Base-by-base conservation (phyloP, 2,113 vertebrate species). In the Theristicus caerulescens region DNA sequence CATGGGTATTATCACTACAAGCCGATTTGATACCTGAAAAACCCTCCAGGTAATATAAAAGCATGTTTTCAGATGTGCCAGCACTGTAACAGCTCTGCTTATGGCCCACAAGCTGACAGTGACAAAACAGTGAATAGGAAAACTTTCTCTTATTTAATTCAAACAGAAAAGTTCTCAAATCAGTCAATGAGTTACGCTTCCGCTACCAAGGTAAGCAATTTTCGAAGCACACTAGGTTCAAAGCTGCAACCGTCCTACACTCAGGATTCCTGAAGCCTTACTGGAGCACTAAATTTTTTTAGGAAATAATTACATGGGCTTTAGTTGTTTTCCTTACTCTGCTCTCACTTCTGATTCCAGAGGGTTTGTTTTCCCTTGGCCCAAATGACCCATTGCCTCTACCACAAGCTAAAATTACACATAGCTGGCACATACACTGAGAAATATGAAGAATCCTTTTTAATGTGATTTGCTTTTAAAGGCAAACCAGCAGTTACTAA, bases 391-490 rank as follows among this genome's bases (percentile, higher is more conserved):
- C 66, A 93, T 13, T 82, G 70, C 91, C 5, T 9, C 89, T 94
- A 82, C 90, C 81, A 91, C 61, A 87, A 95, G 58, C 70, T 94
- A 95, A 97, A 95, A 94, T 95, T 94, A 93, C 93, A 80, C 83
- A 85, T 17, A 77, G 58, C 84, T 94, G 91, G 89, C 91, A 89
- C 73, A 65, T 54, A 55, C 46, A 54, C 73, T 90, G 66, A 91
- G 83, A 94, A 97, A 92, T 66, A 87, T 5, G 54, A 89, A 93
- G 59, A 94, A 92, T 59, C 59, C 51, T 76, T 94, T 96, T 87
- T 40, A 70, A 93, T 82, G 62, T 66, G 18, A 93, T 95, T 95
- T 95, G 76, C 67, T 94, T 95, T 94, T 90, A 90, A 84, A 87
- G 81, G 71, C 81, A 93, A 96, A 96, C 55, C 66, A 91, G 84